These are phyloP conservation scores for Channallabes apus DNA, from an alignment of 2,797 vertebrate species.

Conservation along the genomic window DNA sequence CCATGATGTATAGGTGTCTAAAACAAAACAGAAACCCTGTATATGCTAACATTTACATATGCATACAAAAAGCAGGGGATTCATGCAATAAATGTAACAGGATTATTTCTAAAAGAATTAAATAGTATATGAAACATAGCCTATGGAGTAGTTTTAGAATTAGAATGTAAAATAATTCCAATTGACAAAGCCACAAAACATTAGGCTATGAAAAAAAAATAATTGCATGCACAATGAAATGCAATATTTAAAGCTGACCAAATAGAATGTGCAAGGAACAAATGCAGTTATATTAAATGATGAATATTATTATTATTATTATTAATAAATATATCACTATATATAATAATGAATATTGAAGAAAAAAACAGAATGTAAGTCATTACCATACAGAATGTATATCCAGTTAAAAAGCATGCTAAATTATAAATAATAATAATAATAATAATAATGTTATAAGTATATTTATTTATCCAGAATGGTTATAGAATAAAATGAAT, in stretches of 20 bases:
- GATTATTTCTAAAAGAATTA: slow-evolving; percentile 50
- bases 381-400: no score
- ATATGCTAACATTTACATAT: slow-evolving; percentile 31
- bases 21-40: neutral
- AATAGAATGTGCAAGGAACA: neutral
- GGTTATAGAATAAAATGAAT: neutral
- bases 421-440: no score
- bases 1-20: neutral
- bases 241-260: neutral
- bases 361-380: no score
- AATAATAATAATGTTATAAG: neutral
- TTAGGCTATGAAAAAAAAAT: neutral
- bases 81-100: slow-evolving; percentile 25
- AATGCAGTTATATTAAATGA: neutral
- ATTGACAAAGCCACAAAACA: slow-evolving; percentile 4
- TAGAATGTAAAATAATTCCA: neutral
- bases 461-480: neutral
- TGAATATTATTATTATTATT: no score
- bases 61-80: neutral
- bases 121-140: neutral
- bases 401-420: no score
- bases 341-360: no score
- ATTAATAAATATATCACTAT: no score
- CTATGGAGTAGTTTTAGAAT: neutral
- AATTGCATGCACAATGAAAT: neutral